Conservation (phyloP, 92 coral and sea anemone genomes). For the Micromussa lordhowensis region DNA sequence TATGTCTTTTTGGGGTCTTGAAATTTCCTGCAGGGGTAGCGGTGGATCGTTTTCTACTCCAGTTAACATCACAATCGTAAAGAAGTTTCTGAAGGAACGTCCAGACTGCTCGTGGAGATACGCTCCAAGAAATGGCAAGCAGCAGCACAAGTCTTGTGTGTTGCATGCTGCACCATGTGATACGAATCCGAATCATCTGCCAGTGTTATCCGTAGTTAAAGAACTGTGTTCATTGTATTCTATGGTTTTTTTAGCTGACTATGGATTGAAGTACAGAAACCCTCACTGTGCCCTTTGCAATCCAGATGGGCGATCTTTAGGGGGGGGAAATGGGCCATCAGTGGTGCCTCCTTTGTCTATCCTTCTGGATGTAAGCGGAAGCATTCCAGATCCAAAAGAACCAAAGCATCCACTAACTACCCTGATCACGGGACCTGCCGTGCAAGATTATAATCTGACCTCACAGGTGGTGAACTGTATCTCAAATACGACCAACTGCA, state of each 20-base stretch:
- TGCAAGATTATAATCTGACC: neutral
- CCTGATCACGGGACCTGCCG: neutral
- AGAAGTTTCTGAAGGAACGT: neutral
- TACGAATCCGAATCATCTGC: neutral
- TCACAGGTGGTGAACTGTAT: neutral
- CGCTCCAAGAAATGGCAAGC: neutral
- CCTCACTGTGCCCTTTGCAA: constrained; percentile 49
- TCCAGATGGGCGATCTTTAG: neutral
- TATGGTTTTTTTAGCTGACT: neutral
- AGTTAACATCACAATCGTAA: neutral
- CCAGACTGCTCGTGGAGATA: constrained; percentile 15
- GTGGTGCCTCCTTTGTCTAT: neutral
- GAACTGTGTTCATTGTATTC: constrained; percentile 24
- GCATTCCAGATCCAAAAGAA: neutral
- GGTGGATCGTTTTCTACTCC: neutral
- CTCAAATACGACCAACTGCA: neutral
- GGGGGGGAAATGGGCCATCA: neutral
- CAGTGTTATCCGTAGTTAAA: neutral
- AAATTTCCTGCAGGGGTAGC: neutral
- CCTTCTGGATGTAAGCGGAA: constrained; percentile 23
- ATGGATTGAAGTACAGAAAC: neutral
- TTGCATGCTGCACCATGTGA: neutral
- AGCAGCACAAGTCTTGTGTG: neutral
- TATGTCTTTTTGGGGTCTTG: neutral
- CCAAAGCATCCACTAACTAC: neutral